Percentiles rank a stretch among this genome's conserved stretches.
Conservation (phyloP, 2,888 invertebrate genomes). For the Mythimna loreyi region DNA sequence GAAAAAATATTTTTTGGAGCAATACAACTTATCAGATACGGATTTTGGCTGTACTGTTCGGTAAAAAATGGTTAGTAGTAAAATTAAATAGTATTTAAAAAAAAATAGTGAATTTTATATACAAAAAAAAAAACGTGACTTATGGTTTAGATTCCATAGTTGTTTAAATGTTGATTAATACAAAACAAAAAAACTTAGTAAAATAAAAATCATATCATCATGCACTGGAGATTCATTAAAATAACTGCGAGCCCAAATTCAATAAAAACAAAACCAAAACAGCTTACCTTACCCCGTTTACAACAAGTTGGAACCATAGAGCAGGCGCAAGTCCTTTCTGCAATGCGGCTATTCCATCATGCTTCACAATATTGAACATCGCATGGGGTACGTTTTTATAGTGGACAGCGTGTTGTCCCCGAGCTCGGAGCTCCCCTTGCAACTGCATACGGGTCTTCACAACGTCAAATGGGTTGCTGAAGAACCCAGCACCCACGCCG, state of each 20-base stretch:
- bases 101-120: too few species aligned
- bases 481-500: slow-evolving; percentile 94
- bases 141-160: background rate
- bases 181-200: background rate
- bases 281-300: slow-evolving; percentile 91
- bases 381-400: slow-evolving; percentile 96
- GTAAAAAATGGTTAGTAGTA: too few species aligned
- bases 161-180: background rate
- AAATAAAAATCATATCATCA: background rate
- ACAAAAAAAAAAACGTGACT: too few species aligned
- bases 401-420: slow-evolving; percentile 91
- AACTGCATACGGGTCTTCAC: slow-evolving; percentile 97
- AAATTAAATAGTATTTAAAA: too few species aligned
- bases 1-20: too few species aligned
- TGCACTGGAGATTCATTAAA: slow-evolving; percentile 4
- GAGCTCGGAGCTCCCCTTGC: slow-evolving; percentile 94
- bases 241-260: background rate
- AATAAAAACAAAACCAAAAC: slow-evolving; percentile 24
- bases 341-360: slow-evolving; percentile 94
- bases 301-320: slow-evolving; percentile 94
- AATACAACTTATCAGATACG: too few species aligned
- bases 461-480: slow-evolving; percentile 97
- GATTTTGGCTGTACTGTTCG: too few species aligned
- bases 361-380: slow-evolving; percentile 93
- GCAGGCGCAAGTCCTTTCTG: slow-evolving; percentile 96